Evolutionary conservation across 2,888 invertebrate genomes (phyloP).

Genomic region (Agrilus biguttatus): DNA sequence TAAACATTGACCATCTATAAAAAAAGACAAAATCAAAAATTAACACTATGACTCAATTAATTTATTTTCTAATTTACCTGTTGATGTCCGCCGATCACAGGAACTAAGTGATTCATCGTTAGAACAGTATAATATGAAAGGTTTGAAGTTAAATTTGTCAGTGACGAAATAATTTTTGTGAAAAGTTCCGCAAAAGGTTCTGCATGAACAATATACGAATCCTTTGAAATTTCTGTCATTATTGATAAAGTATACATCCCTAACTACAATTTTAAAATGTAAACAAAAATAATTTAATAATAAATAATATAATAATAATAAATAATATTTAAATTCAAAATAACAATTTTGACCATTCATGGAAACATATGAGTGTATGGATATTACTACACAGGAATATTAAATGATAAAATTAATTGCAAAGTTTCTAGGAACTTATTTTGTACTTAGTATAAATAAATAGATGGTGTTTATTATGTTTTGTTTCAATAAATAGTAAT

Average conservation of each 20-base stretch:
- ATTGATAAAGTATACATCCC: slow-evolving; percentile 53
- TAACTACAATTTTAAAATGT: slow-evolving; percentile 31
- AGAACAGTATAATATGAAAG: slow-evolving; percentile 44
- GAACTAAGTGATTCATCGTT: slow-evolving; percentile 50
- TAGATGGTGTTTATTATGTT: too few relatives aligned
- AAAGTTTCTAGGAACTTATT: too few relatives aligned
- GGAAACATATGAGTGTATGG: too few relatives aligned
- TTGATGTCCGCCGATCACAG: slow-evolving; percentile 48
- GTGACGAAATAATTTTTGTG: slow-evolving; percentile 33
- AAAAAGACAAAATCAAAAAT: slow-evolving; percentile 3
- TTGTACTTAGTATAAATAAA: too few relatives aligned
- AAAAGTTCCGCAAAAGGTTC: slow-evolving; percentile 41
- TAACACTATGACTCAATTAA: slow-evolving; percentile 1
- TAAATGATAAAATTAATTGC: too few relatives aligned
- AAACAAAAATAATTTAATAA: slow-evolving; percentile 4
- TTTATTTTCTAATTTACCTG: slow-evolving; percentile 26
- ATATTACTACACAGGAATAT: too few relatives aligned
- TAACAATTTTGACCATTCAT: too few relatives aligned
- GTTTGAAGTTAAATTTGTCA: slow-evolving; percentile 31
- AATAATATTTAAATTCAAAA: too few relatives aligned
- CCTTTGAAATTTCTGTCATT: slow-evolving; percentile 53
- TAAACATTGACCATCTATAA: slow-evolving; percentile 41
- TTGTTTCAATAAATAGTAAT: too few relatives aligned
- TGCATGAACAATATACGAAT: slow-evolving; percentile 52
- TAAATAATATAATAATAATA: too few relatives aligned